Evolutionary conservation across 2,888 invertebrate genomes (phyloP).

Genomic region (Pterostichus niger): DNA sequence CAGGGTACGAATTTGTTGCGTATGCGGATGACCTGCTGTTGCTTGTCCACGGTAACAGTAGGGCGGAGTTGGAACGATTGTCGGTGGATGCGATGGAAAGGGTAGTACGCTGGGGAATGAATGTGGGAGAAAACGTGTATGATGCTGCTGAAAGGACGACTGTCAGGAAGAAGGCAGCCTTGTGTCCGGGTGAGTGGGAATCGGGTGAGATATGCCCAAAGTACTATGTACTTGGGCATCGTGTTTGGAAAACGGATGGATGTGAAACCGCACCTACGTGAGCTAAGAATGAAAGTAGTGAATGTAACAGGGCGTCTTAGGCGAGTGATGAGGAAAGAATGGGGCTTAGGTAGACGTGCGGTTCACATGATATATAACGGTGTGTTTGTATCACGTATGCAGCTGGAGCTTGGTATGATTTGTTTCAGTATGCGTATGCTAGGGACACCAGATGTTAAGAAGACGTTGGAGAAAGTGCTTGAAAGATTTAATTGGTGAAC

Average conservation of each 20-base stretch:
- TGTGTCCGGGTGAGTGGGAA: background rate
- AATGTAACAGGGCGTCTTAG: background rate
- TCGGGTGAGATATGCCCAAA: background rate
- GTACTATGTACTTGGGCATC: background rate
- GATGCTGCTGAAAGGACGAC: slow-evolving; percentile 4
- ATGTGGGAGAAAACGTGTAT: too few relatives aligned
- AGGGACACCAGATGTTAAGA: too few relatives aligned
- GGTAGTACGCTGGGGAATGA: too few relatives aligned
- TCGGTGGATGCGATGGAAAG: too few relatives aligned
- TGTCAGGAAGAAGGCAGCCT: background rate
- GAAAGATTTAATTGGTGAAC: too few relatives aligned
- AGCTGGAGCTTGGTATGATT: background rate
- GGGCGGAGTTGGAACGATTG: too few relatives aligned
- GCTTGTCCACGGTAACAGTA: too few relatives aligned
- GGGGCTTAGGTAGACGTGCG: background rate
- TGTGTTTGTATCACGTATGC: slow-evolving; percentile 3
- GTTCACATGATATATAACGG: background rate
- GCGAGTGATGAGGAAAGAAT: background rate
- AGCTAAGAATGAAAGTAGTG: background rate
- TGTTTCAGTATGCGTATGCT: background rate
- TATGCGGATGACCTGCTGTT: too few relatives aligned
- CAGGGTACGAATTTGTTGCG: too few relatives aligned
- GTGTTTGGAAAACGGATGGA: too few relatives aligned
- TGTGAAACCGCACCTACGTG: too few relatives aligned
- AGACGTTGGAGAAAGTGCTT: too few relatives aligned